Base-by-base conservation (phyloP, 1,140 invertebrate species). In the Helicoverpa zea region DNA sequence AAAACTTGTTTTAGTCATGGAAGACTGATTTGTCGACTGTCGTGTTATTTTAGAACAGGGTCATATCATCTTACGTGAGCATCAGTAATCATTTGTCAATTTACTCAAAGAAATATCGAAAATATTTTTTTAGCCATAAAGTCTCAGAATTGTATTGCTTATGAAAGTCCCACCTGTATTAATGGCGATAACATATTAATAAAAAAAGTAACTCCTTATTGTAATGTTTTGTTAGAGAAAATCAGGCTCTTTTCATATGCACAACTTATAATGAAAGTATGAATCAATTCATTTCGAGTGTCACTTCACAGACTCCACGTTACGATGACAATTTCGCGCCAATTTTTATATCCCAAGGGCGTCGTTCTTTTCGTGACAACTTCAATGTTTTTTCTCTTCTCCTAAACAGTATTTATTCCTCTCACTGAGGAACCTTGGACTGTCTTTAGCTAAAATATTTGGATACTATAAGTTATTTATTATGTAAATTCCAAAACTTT, bases 61-160 rank as follows among this genome's bases (percentile, higher is more conserved):
- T 64, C 74, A 64, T 52, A 77, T 77, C 23, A 29, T 61, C 13
- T 56, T 81, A 59, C 61, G 18, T 68, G 59, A 81, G 30, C 64
- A 61, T 18, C 72, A 56, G 76, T 68, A 83, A 80, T 83, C 76
- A 68, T 83, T 74, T 83, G 72, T 83, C 78, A 80, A 80, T 83
- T 76, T 64, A 61, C 43, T 30, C 16, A 9, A 7, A 43, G 35
- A 43, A 43, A 43, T 9, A 43, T 43, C 35, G 0, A 43, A 43
- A 43, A 74, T 16, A 58, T 66, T 66, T 66, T 47, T 43, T 43
- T 43, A 43, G 3, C 35, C 35, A 1, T 7, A 43, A 23, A 43
- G 35, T 9, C 35, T 7, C 35, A 9, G 35, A 43, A 43, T 43
- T 43, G 35, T 43, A 43, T 43, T 43, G 35, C 35, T 43, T 9